These are phyloP conservation scores for Archocentrus centrarchus DNA, from an alignment of 2,113 vertebrate species.

Conservation along the genomic window DNA sequence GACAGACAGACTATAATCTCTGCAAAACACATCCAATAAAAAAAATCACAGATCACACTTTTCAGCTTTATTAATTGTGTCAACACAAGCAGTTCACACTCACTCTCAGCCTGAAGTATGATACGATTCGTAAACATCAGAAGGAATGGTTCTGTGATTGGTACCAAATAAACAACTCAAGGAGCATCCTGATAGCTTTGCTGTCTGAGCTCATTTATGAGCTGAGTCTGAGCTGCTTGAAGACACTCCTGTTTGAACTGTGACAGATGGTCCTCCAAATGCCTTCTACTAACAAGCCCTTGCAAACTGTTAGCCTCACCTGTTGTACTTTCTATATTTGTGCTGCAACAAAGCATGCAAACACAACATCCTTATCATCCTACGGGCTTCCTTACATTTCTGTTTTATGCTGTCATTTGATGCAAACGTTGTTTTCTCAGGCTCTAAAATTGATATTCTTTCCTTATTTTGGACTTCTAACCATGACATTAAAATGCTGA, in stretches of 20 bases:
- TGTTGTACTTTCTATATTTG: background rate
- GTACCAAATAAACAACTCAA: background rate
- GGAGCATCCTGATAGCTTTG: background rate
- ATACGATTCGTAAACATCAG: slow-evolving; percentile 2
- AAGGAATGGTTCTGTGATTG: background rate
- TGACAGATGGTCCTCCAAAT: background rate
- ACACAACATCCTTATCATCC: background rate
- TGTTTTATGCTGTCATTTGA: background rate
- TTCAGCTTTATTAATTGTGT: background rate
- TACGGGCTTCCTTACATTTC: background rate
- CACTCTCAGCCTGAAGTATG: background rate
- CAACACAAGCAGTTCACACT: background rate
- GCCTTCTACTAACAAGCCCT: background rate
- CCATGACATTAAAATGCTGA: background rate
- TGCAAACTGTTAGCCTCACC: background rate
- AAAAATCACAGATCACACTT: background rate
- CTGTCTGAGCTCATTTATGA: slow-evolving; percentile 1
- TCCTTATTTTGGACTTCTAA: background rate
- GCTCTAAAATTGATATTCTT: background rate
- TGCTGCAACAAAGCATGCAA: background rate
- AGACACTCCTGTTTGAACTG: background rate
- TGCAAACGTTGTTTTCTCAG: background rate
- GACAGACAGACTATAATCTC: background rate
- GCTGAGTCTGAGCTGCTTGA: slow-evolving; percentile 19
- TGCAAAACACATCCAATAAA: background rate